These are phyloP conservation scores for Anadara kagoshimensis DNA, from an alignment of 1,140 invertebrate species.

Conservation along the genomic window DNA sequence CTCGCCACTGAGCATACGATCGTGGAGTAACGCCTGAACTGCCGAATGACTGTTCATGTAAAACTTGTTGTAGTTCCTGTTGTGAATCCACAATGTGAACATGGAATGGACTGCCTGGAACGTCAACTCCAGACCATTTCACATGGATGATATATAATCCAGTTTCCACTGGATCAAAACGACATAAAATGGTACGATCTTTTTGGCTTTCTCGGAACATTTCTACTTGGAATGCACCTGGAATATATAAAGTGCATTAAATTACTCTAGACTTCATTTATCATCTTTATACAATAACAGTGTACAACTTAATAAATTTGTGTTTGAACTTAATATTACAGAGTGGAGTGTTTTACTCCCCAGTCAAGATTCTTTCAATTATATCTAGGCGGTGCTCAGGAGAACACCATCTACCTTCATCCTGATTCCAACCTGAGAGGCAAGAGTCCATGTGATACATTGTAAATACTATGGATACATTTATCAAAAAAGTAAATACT, in stretches of 20 bases:
- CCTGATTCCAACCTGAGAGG: too few species aligned
- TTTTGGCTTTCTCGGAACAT: slow-evolving; percentile 99
- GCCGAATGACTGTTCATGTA: not conserved
- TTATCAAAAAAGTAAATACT: too few species aligned
- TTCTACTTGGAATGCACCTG: slow-evolving; percentile 96
- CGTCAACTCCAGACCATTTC: slow-evolving; percentile 98
- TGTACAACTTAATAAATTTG: too few species aligned
- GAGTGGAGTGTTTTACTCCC: too few species aligned
- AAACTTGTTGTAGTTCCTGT: slow-evolving; percentile 6
- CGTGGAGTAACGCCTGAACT: not conserved
- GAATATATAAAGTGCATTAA: slow-evolving; percentile 29
- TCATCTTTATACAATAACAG: not conserved
- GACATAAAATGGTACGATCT: slow-evolving; percentile 97
- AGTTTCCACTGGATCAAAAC: slow-evolving; percentile 96
- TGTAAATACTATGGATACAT: too few species aligned
- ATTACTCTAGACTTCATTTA: too few species aligned
- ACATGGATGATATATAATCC: slow-evolving; percentile 99
- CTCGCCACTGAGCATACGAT: slow-evolving; percentile 20
- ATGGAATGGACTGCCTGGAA: slow-evolving; percentile 93
- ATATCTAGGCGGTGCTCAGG: too few species aligned
- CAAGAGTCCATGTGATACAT: too few species aligned
- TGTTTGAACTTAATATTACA: too few species aligned
- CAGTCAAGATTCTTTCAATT: too few species aligned
- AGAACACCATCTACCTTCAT: too few species aligned
- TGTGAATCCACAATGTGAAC: slow-evolving; percentile 86